phyloP scores from a whole-genome alignment of 2,113 vertebrate genomes.

The Chaenogobius annularis region DNA sequence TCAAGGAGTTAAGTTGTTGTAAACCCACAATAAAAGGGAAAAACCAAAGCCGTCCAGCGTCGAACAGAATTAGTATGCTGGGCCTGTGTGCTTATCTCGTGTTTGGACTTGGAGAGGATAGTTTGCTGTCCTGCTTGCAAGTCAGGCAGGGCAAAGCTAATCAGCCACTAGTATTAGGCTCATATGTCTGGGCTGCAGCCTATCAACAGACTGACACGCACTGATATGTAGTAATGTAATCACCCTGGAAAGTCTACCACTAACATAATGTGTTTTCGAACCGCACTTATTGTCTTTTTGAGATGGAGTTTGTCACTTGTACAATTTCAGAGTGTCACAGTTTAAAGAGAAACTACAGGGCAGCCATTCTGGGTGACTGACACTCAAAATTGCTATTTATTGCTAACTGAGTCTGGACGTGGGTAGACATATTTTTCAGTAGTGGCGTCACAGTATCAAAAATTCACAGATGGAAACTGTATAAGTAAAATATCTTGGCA shows the following conservation, averaged over 20 bases:
- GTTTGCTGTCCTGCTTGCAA: conserved; percentile 1
- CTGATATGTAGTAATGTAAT: not conserved
- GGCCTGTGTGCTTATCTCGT: conserved; percentile 1
- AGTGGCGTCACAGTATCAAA: conserved; percentile 19
- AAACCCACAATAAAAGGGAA: conserved; percentile 5
- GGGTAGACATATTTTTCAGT: conserved; percentile 6
- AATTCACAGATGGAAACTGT: conserved; percentile 13
- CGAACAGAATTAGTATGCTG: conserved; percentile 3
- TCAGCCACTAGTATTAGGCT: not conserved
- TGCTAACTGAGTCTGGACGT: not conserved
- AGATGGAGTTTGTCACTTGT: conserved; percentile 40
- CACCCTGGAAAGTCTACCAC: not conserved
- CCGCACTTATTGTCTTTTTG: not conserved
- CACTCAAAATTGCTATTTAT: conserved; percentile 1
- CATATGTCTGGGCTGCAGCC: not conserved
- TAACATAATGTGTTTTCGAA: not conserved
- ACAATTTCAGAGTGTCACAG: conserved; percentile 18
- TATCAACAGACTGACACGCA: not conserved
- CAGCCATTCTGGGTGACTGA: conserved; percentile 14
- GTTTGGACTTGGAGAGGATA: not conserved
- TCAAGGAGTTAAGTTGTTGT: not conserved
- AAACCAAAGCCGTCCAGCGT: not conserved
- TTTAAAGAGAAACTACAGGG: conserved; percentile 20
- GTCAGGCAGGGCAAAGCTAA: conserved; percentile 5
- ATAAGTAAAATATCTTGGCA: conserved; percentile 13